Evolutionary conservation across 2,888 invertebrate genomes (phyloP).

Genomic region (Amiota minor): DNA sequence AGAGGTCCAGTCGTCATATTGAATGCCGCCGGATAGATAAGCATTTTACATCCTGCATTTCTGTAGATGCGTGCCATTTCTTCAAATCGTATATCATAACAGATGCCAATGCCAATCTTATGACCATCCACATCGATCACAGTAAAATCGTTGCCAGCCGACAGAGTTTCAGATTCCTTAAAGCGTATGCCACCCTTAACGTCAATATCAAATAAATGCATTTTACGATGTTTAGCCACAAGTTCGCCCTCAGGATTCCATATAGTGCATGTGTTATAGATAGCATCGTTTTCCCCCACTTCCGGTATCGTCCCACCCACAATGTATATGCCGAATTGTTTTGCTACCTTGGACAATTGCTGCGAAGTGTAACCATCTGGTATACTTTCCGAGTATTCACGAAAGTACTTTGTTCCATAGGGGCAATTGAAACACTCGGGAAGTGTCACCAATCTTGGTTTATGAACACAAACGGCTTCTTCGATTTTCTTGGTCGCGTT

Average conservation of each 20-base stretch:
- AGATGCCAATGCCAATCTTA: conserved; percentile 92
- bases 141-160: conserved; percentile 83
- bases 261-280: conserved; percentile 92
- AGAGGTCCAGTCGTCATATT: conserved; percentile 96
- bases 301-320: conserved; percentile 95
- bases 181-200: conserved; percentile 94
- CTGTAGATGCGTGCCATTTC: conserved; percentile 88
- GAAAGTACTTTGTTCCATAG: conserved; percentile 90
- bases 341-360: conserved; percentile 83
- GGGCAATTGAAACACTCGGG: conserved; percentile 97
- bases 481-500: conserved; percentile 82
- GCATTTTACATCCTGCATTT: conserved; percentile 83
- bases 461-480: conserved; percentile 75
- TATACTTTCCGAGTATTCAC: conserved; percentile 88
- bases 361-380: conserved; percentile 84
- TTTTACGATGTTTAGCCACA: conserved; percentile 87
- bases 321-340: conserved; percentile 83
- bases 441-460: conserved; percentile 79
- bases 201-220: conserved; percentile 97
- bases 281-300: conserved; percentile 75
- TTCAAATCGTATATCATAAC: conserved; percentile 94
- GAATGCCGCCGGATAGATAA: conserved; percentile 95
- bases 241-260: conserved; percentile 86
- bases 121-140: conserved; percentile 81
- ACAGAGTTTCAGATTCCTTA: conserved; percentile 89